Evolutionary conservation across 2,888 invertebrate genomes (phyloP), one percentile per base, ranked within the genome.

Genomic region (Eristalis pertinax): DNA sequence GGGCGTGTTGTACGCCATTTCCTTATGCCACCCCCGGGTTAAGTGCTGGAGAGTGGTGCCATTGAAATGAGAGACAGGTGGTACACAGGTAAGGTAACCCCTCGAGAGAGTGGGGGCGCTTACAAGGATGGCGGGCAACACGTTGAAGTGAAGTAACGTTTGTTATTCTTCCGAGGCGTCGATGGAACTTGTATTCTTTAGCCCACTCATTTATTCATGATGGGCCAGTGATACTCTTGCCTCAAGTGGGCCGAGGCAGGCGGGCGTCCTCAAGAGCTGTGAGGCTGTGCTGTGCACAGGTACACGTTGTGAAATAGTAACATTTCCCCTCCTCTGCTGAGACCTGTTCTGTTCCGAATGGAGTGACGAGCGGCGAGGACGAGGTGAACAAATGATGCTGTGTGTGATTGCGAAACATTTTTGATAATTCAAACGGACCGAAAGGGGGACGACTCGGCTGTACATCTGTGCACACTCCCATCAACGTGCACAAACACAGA

Each of bases 161-260:
- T 84, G 73, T 65, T 87, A 87, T 87, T 87, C 76, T 87, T 79
- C 43, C 64, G 84, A 87, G 84, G 87, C 87, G 87, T 87, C 79
- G 87, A 79, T 87, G 87, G 79, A 84, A 80, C 84, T 73, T 76
- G 76, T 83, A 79, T 79, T 87, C 74, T 84, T 79, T 75, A 79
- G 78, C 84, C 79, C 67, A 69, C 84, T 84, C 87, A 87, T 87
- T 79, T 87, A 84, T 87, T 87, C 84, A 87, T 87, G 87, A 87
- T 79, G 84, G 76, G 79, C 65, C 63, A 79, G 79, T 58, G 72
- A 79, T 83, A 58, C 38, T 67, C 56, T 22, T 26, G 50, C 11
- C n/a, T 26, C 3, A 15, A 43, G 4, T 13, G 1, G 13, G 11
- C 24, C 4, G 43, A n/a, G 8, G 24, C 13, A 50, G 13, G 24